Evolutionary conservation across 2,797 vertebrate genomes (phyloP).

Genomic region (Tokudaia muenninki): DNA sequence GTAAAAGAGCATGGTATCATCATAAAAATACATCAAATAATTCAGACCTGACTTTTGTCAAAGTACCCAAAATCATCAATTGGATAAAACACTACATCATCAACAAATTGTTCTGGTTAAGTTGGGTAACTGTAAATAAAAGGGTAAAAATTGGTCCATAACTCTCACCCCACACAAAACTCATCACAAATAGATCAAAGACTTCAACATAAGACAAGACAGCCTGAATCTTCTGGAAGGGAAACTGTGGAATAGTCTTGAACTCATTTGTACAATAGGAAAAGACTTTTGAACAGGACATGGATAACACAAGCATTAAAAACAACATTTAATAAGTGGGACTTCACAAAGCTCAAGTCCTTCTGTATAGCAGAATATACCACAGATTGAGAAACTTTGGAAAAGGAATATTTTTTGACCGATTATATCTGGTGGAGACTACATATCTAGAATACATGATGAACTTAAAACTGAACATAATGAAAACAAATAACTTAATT

Average conservation of each 20-base stretch:
- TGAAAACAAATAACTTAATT: background rate
- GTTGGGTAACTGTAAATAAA: background rate
- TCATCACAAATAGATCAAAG: background rate
- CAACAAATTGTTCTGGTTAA: background rate
- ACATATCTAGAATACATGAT: background rate
- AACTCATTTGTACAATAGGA: background rate
- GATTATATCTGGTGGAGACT: background rate
- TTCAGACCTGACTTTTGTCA: background rate
- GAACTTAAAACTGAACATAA: background rate
- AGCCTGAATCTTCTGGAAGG: background rate
- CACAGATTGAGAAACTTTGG: background rate
- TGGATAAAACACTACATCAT: background rate
- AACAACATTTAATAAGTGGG: background rate
- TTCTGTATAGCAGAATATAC: background rate
- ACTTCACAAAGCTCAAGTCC: background rate
- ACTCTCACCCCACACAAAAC: background rate
- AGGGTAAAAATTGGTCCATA: background rate
- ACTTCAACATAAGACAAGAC: background rate
- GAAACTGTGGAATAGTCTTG: background rate
- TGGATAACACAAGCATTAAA: background rate
- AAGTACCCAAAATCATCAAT: background rate
- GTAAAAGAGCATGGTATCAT: background rate
- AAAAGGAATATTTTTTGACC: background rate
- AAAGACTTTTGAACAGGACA: background rate
- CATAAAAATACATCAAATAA: background rate